These are phyloP conservation scores for Catharus ustulatus DNA, from an alignment of 2,797 vertebrate species.

Conservation along the genomic window DNA sequence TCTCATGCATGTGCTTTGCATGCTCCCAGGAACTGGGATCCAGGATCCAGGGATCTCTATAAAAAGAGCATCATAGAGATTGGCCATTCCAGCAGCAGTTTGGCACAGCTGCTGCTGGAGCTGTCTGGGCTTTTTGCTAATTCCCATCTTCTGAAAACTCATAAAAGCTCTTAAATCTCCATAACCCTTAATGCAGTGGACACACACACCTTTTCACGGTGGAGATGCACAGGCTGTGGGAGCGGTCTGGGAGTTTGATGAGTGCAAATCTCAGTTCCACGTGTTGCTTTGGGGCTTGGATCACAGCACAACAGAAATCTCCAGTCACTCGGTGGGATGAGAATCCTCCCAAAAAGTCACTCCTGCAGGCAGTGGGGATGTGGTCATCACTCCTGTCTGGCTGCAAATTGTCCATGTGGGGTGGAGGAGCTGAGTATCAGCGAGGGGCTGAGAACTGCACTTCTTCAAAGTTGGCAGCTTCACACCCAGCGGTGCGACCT, in stretches of 20 bases:
- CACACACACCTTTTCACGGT: fast-evolving
- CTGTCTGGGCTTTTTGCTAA: fast-evolving
- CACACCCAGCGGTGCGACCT: fast-evolving
- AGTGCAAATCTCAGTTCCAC: not conserved
- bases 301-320: fast-evolving
- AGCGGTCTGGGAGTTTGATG: fast-evolving
- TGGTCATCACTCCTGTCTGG: fast-evolving
- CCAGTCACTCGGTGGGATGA: fast-evolving
- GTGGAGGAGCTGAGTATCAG: not conserved
- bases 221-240: not conserved
- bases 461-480: not conserved
- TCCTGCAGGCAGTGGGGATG: fast-evolving
- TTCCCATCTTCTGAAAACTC: not conserved
- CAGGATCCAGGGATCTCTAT: fast-evolving
- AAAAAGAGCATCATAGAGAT: fast-evolving
- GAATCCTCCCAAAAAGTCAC: not conserved
- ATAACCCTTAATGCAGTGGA: not conserved
- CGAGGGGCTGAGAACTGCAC: fast-evolving
- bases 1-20: fast-evolving
- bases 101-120: not conserved
- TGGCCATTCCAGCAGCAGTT: fast-evolving
- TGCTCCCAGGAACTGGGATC: not conserved
- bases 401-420: fast-evolving
- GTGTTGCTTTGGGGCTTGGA: not conserved
- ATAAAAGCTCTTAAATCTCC: not conserved